Evolutionary conservation across 2,113 vertebrate species (phyloP).

Genomic region (Emydura subglobosa): DNA sequence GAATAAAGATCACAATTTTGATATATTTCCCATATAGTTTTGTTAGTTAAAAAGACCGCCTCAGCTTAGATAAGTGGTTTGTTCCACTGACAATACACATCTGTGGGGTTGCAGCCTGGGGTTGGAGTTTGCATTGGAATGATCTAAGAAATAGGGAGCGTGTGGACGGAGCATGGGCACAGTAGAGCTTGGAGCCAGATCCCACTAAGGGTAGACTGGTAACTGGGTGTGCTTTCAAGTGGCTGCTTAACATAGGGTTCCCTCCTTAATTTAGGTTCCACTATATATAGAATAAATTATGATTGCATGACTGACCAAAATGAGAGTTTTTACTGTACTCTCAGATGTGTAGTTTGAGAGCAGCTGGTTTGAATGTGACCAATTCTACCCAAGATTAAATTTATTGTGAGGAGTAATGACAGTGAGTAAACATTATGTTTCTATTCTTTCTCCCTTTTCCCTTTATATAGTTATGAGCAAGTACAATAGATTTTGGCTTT

Average conservation of each 20-base stretch:
- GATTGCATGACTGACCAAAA: slow-evolving; percentile 73
- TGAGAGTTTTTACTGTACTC: slow-evolving; percentile 69
- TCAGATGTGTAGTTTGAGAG: slow-evolving; percentile 37
- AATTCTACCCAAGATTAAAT: background rate
- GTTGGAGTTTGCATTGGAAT: slow-evolving; percentile 54
- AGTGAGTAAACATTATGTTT: background rate
- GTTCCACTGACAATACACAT: slow-evolving; percentile 55
- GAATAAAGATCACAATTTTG: slow-evolving; percentile 52
- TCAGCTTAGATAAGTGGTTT: slow-evolving; percentile 59
- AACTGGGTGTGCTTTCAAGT: slow-evolving; percentile 68
- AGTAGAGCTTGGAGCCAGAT: background rate
- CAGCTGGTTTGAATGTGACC: slow-evolving; percentile 23
- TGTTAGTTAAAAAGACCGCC: slow-evolving; percentile 63
- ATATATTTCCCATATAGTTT: slow-evolving; percentile 45
- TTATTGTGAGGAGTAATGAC: background rate
- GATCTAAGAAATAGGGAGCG: slow-evolving; percentile 55
- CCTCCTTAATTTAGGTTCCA: slow-evolving; percentile 69
- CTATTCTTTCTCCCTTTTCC: background rate
- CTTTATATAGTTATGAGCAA: background rate
- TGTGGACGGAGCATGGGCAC: background rate
- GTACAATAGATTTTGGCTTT: background rate
- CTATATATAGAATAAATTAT: slow-evolving; percentile 71
- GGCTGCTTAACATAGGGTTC: slow-evolving; percentile 68
- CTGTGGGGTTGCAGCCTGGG: slow-evolving; percentile 65
- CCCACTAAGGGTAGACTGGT: slow-evolving; percentile 61